phyloP scores from a whole-genome alignment of 2,888 invertebrate species.

The Psococerastis gibbosa region DNA sequence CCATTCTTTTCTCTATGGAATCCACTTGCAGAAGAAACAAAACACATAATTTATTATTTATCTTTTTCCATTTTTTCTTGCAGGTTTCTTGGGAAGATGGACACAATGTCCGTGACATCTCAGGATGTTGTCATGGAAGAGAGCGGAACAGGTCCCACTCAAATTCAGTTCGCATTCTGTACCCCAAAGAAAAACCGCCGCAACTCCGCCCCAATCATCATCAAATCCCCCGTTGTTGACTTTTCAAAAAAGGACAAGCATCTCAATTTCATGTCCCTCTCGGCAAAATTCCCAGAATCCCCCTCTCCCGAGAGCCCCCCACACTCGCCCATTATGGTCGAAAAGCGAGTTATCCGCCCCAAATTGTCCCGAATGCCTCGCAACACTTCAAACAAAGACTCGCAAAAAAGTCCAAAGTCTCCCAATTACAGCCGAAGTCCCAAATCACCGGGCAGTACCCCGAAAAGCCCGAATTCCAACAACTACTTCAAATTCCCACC shows the following conservation, averaged over 20 bases:
- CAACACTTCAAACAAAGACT: not conserved
- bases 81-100: no score
- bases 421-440: not conserved
- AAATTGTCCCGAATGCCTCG: slow-evolving; percentile 1
- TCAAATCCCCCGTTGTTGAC: slow-evolving; percentile 7
- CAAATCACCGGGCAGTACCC: not conserved
- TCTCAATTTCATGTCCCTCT: slow-evolving; percentile 6
- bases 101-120: not conserved
- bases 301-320: slow-evolving; percentile 1
- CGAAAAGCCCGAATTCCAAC: slow-evolving; percentile 1
- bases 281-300: slow-evolving; percentile 4
- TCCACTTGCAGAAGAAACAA: no score
- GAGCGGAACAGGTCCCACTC: not conserved
- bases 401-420: slow-evolving; percentile 3
- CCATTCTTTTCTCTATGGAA: no score
- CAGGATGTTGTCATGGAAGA: not conserved
- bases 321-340: not conserved
- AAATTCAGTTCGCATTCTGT: slow-evolving; percentile 8
- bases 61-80: no score
- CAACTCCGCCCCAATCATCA: slow-evolving; percentile 8
- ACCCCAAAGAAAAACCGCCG: slow-evolving; percentile 6
- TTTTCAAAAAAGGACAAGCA: slow-evolving; percentile 6
- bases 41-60: no score
- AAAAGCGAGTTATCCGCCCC: slow-evolving; percentile 1
- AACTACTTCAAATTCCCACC: slow-evolving; percentile 7